Percentiles rank a stretch among this genome's conserved stretches.
These are phyloP conservation scores for Ecliptopera silaceata DNA, from an alignment of 2,888 invertebrate genomes.

Conservation along the genomic window DNA sequence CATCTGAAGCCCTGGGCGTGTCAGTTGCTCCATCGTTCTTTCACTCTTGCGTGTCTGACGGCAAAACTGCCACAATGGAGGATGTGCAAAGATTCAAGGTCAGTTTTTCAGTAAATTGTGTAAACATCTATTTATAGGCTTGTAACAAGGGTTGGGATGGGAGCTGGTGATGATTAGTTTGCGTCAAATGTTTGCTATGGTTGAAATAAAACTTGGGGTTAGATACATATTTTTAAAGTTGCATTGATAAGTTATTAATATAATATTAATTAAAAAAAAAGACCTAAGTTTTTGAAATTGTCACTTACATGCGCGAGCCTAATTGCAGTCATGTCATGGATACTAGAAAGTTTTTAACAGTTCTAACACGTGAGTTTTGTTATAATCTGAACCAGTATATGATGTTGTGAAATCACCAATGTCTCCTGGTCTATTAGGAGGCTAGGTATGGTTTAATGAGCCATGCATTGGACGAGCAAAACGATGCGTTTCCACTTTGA, in stretches of 20 bases:
- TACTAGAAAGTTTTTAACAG: too few species aligned
- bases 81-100: constrained; percentile 97
- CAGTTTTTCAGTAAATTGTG: too few species aligned
- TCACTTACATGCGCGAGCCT: too few species aligned
- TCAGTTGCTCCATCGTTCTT: constrained; percentile 98
- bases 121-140: constrained; percentile 18
- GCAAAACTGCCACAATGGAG: constrained; percentile 97
- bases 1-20: constrained; percentile 96
- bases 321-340: too few species aligned
- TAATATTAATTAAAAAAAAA: too few species aligned
- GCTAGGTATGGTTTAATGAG: constrained; percentile 43
- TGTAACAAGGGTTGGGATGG: background rate
- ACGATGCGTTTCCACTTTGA: constrained; percentile 31
- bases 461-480: constrained; percentile 30
- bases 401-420: constrained; percentile 6
- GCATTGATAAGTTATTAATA: too few species aligned
- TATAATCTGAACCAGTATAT: background rate
- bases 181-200: background rate
- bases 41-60: constrained; percentile 97
- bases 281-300: too few species aligned
- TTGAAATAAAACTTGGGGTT: background rate
- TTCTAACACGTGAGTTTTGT: background rate
- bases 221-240: background rate
- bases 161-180: constrained; percentile 6
- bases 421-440: constrained; percentile 16